A percentile compares a stretch with the other conserved stretches of the same genome.
Evolutionary conservation across 1,140 invertebrate genomes (phyloP).

Genomic region (Phenacoccus solenopsis): DNA sequence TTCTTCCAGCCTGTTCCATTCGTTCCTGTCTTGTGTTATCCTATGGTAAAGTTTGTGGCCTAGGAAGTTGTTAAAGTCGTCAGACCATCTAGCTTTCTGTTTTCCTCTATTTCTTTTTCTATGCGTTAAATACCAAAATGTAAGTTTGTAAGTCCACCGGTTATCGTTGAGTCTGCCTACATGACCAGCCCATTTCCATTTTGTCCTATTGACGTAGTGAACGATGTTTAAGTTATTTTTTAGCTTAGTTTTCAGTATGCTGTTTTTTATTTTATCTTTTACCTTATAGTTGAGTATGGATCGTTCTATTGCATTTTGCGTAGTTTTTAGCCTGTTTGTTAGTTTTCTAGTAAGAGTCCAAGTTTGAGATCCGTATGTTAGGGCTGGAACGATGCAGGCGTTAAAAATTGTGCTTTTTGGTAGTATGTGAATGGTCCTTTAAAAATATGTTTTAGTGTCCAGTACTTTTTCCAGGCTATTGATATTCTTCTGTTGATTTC

Average conservation of each 20-base stretch:
- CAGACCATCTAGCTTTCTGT: constrained; percentile 19
- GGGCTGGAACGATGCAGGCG: constrained; percentile 11
- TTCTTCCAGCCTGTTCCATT: not conserved
- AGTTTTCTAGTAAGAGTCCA: constrained; percentile 18
- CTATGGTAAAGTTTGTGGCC: not conserved
- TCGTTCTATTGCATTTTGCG: constrained; percentile 18
- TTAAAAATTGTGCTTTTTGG: constrained; percentile 7
- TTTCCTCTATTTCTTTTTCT: constrained; percentile 19
- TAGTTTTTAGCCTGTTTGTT: constrained; percentile 1
- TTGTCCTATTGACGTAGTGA: not conserved
- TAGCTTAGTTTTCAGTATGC: not conserved
- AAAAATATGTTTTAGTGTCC: constrained; percentile 18
- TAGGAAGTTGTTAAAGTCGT: not conserved
- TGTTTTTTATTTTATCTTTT: constrained; percentile 12
- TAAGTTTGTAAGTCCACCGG: constrained; percentile 12
- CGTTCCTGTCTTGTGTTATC: not conserved
- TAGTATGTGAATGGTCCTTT: not conserved
- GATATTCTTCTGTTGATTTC: constrained; percentile 20
- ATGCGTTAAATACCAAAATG: constrained; percentile 3
- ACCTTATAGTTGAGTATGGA: not conserved
- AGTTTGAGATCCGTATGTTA: constrained; percentile 21
- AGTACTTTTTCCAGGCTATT: constrained; percentile 20
- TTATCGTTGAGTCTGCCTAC: constrained; percentile 10
- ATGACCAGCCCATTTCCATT: constrained; percentile 24
- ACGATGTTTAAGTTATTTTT: not conserved